Evolutionary conservation across 2,888 invertebrate species (phyloP).

Genomic region (Reticulitermes lucifugus): DNA sequence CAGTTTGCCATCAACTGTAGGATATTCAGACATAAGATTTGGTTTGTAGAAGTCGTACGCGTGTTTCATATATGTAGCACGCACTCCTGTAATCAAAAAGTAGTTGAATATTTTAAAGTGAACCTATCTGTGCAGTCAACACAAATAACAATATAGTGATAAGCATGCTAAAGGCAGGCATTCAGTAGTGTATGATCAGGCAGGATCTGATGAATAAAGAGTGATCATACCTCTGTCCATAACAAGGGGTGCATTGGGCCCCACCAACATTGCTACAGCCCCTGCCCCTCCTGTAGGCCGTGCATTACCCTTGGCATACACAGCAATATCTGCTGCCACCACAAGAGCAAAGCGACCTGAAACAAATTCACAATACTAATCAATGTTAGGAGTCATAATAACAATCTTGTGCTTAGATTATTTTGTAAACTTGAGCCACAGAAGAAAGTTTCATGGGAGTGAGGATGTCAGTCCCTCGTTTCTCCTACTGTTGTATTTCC

Average conservation of each 20-base stretch:
- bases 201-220: too few relatives aligned
- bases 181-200: too few relatives aligned
- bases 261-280: slow-evolving; percentile 96
- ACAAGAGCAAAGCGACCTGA: slow-evolving; percentile 84
- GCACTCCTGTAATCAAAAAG: slow-evolving; percentile 61
- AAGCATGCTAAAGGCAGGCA: too few relatives aligned
- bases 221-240: slow-evolving; percentile 71
- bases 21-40: slow-evolving; percentile 93
- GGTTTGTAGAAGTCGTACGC: slow-evolving; percentile 99
- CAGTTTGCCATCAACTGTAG: slow-evolving; percentile 93
- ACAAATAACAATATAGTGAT: too few relatives aligned
- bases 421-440: too few relatives aligned
- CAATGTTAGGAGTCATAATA: too few relatives aligned
- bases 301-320: slow-evolving; percentile 94
- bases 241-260: slow-evolving; percentile 92
- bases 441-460: too few relatives aligned
- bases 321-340: slow-evolving; percentile 96
- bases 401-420: too few relatives aligned
- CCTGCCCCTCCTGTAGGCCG: slow-evolving; percentile 98
- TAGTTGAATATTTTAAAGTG: neutral
- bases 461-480: too few relatives aligned
- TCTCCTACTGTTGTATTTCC: too few relatives aligned
- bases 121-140: too few relatives aligned
- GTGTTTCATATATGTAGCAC: slow-evolving; percentile 92
- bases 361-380: neutral